Conservation (phyloP, 2,888 invertebrate genomes). For the Netelia inedita region DNA sequence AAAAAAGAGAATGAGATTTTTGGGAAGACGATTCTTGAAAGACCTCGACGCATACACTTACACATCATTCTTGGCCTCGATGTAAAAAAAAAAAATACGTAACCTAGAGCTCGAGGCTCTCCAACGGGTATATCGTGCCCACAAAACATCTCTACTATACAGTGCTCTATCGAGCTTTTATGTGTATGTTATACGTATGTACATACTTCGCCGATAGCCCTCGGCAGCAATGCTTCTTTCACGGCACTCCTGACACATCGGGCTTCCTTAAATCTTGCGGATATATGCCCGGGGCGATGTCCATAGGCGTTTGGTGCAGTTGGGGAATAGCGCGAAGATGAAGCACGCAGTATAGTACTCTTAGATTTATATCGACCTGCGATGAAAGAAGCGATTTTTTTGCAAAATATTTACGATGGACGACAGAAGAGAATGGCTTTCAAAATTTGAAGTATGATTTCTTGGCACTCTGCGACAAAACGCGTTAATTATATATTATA, state of each 20-base stretch:
- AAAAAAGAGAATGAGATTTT: constrained; percentile 45
- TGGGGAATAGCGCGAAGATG: neutral
- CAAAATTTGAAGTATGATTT: too few relatives aligned
- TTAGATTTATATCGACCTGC: neutral
- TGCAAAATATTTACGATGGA: too few relatives aligned
- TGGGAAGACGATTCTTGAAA: neutral
- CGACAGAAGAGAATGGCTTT: too few relatives aligned
- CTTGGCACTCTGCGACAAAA: too few relatives aligned
- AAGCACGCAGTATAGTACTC: neutral
- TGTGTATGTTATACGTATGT: neutral
- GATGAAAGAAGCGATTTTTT: too few relatives aligned
- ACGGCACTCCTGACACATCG: constrained; percentile 19
- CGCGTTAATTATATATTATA: too few relatives aligned
- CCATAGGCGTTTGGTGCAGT: neutral
- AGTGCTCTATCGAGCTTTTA: constrained; percentile 49
- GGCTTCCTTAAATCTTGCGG: constrained; percentile 53
- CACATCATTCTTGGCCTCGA: constrained; percentile 39
- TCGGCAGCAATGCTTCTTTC: constrained; percentile 39
- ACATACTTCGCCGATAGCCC: constrained; percentile 42
- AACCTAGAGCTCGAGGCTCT: constrained; percentile 70
- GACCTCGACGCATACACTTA: constrained; percentile 31
- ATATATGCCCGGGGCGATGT: neutral
- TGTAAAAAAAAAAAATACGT: constrained; percentile 55
- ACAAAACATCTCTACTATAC: constrained; percentile 58
- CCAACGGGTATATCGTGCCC: constrained; percentile 57